Evolutionary conservation across 1,140 invertebrate species (phyloP).

Genomic region (Globodera ellingtonae): DNA sequence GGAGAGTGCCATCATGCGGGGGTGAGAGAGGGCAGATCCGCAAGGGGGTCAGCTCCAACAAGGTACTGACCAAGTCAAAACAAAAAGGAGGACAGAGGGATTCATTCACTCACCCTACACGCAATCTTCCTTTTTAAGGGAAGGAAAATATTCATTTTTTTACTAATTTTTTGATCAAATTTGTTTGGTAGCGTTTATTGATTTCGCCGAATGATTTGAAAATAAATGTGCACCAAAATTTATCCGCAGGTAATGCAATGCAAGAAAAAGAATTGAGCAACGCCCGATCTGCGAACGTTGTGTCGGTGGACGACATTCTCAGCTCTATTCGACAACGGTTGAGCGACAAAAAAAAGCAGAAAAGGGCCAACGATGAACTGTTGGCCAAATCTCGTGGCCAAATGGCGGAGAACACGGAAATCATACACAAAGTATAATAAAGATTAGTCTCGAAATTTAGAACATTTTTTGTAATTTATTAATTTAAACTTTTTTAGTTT

Average conservation of each 20-base stretch:
- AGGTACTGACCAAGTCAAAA: conserved; percentile 17
- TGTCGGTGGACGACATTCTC: conserved; percentile 24
- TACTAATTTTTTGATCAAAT: too few species aligned
- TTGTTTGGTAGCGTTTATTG: too few species aligned
- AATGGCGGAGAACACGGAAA: conserved; percentile 28
- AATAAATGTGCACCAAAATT: too few species aligned
- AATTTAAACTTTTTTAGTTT: background rate
- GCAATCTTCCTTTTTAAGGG: too few species aligned
- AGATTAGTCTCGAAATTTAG: too few species aligned
- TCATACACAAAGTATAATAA: conserved; percentile 12
- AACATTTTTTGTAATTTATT: too few species aligned
- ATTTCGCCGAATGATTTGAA: too few species aligned
- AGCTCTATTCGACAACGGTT: conserved; percentile 6
- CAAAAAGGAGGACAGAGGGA: too few species aligned
- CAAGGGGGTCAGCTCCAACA: conserved; percentile 47
- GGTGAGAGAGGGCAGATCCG: conserved; percentile 34
- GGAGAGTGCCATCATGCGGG: background rate
- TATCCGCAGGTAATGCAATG: too few species aligned
- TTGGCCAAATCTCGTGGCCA: conserved; percentile 1
- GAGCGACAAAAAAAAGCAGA: conserved; percentile 7
- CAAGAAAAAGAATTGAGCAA: background rate
- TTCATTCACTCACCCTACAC: too few species aligned
- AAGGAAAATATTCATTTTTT: too few species aligned
- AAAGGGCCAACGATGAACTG: background rate
- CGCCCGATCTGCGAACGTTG: background rate